Conservation (phyloP, 2,797 vertebrate genomes). For the Brachymystax lenok region DNA sequence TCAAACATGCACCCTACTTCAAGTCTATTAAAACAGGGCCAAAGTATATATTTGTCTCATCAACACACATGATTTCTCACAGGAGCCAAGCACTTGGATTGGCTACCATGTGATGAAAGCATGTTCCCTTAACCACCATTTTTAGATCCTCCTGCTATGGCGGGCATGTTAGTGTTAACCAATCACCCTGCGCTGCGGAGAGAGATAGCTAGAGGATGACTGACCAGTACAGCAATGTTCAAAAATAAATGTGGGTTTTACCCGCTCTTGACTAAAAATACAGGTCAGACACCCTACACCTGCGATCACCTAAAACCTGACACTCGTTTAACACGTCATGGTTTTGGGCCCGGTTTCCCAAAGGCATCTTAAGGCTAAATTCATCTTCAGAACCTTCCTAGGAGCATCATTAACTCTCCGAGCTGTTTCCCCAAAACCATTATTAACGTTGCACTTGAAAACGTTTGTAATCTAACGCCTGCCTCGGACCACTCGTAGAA, state of each 20-base stretch:
- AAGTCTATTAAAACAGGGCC: slow-evolving; percentile 21
- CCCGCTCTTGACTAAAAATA: slow-evolving; percentile 35
- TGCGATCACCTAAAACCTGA: slow-evolving; percentile 34
- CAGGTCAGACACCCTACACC: slow-evolving; percentile 47
- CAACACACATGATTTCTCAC: slow-evolving; percentile 20
- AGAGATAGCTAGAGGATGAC: slow-evolving; percentile 27
- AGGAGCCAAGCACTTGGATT: slow-evolving; percentile 35
- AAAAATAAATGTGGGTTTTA: slow-evolving; percentile 54
- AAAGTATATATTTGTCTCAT: slow-evolving; percentile 21
- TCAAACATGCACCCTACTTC: slow-evolving; percentile 8
- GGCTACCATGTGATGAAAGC: slow-evolving; percentile 56
- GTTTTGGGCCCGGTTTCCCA: too few relatives aligned
- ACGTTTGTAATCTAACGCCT: too few relatives aligned
- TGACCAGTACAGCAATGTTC: slow-evolving; percentile 42
- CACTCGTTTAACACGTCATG: slow-evolving; percentile 28
- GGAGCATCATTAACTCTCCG: too few relatives aligned
- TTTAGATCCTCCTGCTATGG: slow-evolving; percentile 69
- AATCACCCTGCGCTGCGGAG: slow-evolving; percentile 31
- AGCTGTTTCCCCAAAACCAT: too few relatives aligned
- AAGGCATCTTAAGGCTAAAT: too few relatives aligned
- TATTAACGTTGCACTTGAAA: too few relatives aligned
- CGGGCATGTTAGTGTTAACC: slow-evolving; percentile 59
- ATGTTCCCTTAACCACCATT: slow-evolving; percentile 55
- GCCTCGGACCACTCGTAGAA: too few relatives aligned
- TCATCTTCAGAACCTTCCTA: too few relatives aligned